phyloP scores from a whole-genome alignment of 2,888 invertebrate genomes.

The Phlogophora meticulosa region DNA sequence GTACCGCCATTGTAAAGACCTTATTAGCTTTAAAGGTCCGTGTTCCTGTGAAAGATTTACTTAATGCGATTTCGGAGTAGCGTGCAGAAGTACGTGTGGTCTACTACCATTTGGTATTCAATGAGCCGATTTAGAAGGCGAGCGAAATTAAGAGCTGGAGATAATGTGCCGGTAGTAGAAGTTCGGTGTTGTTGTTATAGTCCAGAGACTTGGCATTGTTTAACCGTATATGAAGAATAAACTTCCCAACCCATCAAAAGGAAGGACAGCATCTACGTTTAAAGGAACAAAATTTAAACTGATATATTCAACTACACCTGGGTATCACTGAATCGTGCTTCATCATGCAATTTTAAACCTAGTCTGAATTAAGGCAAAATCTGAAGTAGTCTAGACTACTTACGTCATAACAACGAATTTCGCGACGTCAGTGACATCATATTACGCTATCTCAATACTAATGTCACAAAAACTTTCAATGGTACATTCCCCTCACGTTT shows the following conservation, averaged over 20 bases:
- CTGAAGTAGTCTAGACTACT: slow-evolving; percentile 41
- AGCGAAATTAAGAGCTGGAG: slow-evolving; percentile 59
- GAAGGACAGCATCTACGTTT: not conserved
- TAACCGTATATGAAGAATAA: not conserved
- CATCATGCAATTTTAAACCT: slow-evolving; percentile 10
- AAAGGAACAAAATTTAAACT: not conserved
- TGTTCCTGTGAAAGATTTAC: slow-evolving; percentile 79
- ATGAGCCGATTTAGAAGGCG: slow-evolving; percentile 78
- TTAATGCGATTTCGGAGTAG: slow-evolving; percentile 80
- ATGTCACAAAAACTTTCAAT: slow-evolving; percentile 32
- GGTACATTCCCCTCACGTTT: slow-evolving; percentile 55
- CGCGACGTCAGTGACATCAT: slow-evolving; percentile 53
- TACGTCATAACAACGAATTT: slow-evolving; percentile 39
- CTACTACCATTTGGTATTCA: slow-evolving; percentile 81
- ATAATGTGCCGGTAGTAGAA: slow-evolving; percentile 62
- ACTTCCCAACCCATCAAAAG: not conserved
- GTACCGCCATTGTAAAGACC: slow-evolving; percentile 75
- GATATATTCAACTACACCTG: not conserved
- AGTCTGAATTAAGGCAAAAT: slow-evolving; percentile 27
- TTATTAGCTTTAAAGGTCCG: slow-evolving; percentile 80
- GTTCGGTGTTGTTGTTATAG: slow-evolving; percentile 33
- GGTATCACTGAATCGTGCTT: not conserved
- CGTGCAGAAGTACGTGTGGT: slow-evolving; percentile 78
- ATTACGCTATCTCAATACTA: slow-evolving; percentile 51
- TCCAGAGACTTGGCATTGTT: slow-evolving; percentile 20